phyloP scores from a whole-genome alignment of 2,888 invertebrate species.

The Villa cingulata region DNA sequence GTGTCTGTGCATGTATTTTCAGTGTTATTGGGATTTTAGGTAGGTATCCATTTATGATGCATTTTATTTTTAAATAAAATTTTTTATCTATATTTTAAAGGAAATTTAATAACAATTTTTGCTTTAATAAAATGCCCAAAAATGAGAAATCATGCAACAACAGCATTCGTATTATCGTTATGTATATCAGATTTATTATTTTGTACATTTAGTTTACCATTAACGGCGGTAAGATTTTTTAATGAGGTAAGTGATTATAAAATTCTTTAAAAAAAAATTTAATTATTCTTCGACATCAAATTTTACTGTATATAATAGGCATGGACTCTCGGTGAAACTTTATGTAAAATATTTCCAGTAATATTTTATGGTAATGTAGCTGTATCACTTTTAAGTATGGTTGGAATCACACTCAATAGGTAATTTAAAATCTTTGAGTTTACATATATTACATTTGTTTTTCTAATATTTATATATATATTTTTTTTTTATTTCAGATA shows the following conservation, averaged over 20 bases:
- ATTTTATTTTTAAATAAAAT: neutral
- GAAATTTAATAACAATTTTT: constrained; percentile 68
- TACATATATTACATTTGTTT: neutral
- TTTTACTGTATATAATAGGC: constrained; percentile 29
- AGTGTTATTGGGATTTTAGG: constrained; percentile 65
- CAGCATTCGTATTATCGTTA: constrained; percentile 74
- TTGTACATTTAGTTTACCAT: constrained; percentile 68
- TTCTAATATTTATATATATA: too few species aligned
- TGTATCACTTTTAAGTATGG: constrained; percentile 75
- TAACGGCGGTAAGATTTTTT: constrained; percentile 71
- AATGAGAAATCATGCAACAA: constrained; percentile 69
- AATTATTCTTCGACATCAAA: neutral
- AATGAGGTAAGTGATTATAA: constrained; percentile 40
- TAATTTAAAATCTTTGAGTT: constrained; percentile 28
- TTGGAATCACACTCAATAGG: constrained; percentile 80
- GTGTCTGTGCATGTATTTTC: constrained; percentile 65
- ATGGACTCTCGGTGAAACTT: constrained; percentile 63
- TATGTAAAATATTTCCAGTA: constrained; percentile 75
- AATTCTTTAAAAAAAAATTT: neutral
- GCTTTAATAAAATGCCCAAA: constrained; percentile 66
- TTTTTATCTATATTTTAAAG: constrained; percentile 33
- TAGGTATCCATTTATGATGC: constrained; percentile 36
- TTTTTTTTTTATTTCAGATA: constrained; percentile 44
- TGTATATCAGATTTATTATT: constrained; percentile 77
- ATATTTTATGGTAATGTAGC: constrained; percentile 85